Percentiles rank a stretch among this genome's conserved stretches.
Conservation (phyloP, 2,113 vertebrate species). For the Colinus virginianus region DNA sequence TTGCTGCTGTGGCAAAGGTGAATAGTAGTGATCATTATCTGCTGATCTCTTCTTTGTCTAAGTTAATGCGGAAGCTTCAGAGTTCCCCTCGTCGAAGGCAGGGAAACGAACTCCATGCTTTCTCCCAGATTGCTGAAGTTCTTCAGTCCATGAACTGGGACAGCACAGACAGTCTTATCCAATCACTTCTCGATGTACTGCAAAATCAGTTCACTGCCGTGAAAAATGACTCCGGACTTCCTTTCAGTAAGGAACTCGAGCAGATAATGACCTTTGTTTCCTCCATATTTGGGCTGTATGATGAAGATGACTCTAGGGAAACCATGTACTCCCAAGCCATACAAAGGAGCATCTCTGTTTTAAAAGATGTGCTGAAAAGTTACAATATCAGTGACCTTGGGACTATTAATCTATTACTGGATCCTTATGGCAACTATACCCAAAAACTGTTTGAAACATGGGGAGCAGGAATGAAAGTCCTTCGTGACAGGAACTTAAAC, state of each 20-base stretch:
- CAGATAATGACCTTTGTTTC: background rate
- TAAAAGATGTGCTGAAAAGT: constrained; percentile 31
- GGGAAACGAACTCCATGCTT: background rate
- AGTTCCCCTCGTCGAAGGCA: background rate
- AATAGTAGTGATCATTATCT: constrained; percentile 17
- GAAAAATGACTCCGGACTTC: background rate
- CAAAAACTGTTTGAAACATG: constrained; percentile 31
- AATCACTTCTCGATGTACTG: constrained; percentile 1
- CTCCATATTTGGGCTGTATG: background rate
- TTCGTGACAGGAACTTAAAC: constrained; percentile 28
- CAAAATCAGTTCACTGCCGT: background rate
- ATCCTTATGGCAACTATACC: background rate
- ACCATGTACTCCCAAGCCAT: background rate
- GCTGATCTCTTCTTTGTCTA: constrained; percentile 34
- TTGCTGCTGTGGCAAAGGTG: constrained; percentile 6
- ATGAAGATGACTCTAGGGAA: background rate
- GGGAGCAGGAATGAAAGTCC: constrained; percentile 14
- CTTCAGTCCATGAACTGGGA: constrained; percentile 26
- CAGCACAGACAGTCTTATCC: background rate
- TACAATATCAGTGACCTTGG: constrained; percentile 27
- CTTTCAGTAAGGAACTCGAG: constrained; percentile 18
- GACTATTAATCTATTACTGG: background rate
- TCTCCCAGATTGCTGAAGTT: constrained; percentile 36
- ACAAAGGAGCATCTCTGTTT: background rate
- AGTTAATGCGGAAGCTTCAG: constrained; percentile 17